Evolutionary conservation across 2,113 vertebrate genomes (phyloP), one percentile per base, ranked within the genome.

Genomic region (Chaenocephalus aceratus): DNA sequence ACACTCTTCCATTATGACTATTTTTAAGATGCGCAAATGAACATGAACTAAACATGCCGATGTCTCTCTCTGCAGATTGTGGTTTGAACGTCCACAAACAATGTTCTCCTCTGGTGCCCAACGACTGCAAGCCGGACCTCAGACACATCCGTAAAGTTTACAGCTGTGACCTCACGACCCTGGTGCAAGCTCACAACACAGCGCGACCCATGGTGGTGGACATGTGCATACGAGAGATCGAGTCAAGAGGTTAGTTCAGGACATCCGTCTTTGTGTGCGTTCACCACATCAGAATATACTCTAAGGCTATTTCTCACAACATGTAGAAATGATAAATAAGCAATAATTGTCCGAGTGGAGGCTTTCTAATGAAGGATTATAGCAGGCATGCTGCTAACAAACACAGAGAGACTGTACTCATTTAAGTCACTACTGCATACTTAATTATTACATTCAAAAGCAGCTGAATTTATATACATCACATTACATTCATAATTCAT

Each of bases 61-160:
- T 78, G 11, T 69, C 18, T 86, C 61, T 71, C 13, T 72, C 26
- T 86, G 56, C 63, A 99, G 98, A 99, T 80, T 99, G 98, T 89
- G 98, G 98, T 73, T 92, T 99, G 94, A 99, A 99, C 79, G 97
- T 99, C 90, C 98, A 99, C 93, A 99, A 99, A 93, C 97, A 99
- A 1, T 99, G 98, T 91, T 98, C 97, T 15, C 95, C 97, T 94
- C 96, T 98, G 97, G 98, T 99, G 62, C 97, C 98, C 41, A 95
- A 98, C 80, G 97, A 99, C 95, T 99, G 98, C 93, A 98, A 99
- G 80, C 98, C 98, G 9, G 96, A 97, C 95, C 81, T 93, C 73
- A 88, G 87, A 85, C 92, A 91, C 66, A 75, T 94, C 82, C 92
- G 93, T 14, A 94, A 92, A 80, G 81, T 94, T 49, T 94, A 93